Conservation (phyloP, 2,113 vertebrate species). For the Anarrhichthys ocellatus region DNA sequence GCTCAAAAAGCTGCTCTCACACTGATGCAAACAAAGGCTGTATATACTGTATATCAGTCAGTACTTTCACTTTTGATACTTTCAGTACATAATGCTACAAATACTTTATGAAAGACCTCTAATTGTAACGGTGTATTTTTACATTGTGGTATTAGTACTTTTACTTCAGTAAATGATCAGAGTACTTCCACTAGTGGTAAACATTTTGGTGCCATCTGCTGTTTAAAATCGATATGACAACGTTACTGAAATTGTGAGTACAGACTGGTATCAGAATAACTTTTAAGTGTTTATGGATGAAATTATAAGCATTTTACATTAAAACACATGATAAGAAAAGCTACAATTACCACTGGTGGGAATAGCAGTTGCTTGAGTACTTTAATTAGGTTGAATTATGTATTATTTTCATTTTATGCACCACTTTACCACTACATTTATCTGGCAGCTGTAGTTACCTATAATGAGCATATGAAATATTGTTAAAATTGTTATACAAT, state of each 20-base stretch:
- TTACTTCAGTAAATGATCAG: neutral
- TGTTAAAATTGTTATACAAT: too few species aligned
- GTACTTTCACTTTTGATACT: neutral
- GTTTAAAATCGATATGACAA: neutral
- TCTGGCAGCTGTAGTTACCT: too few species aligned
- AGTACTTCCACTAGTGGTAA: neutral
- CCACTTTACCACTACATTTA: neutral
- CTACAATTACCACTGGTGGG: neutral
- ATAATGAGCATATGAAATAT: too few species aligned
- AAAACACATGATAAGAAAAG: neutral
- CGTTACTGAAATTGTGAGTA: neutral
- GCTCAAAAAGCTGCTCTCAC: neutral
- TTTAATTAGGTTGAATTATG: neutral
- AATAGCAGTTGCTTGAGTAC: neutral
- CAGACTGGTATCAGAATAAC: neutral
- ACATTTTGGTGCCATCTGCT: conserved; percentile 21
- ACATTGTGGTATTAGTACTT: neutral
- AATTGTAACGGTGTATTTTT: neutral
- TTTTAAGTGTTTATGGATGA: neutral
- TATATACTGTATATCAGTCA: neutral
- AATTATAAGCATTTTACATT: neutral
- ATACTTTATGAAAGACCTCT: neutral
- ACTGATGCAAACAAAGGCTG: neutral
- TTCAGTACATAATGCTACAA: neutral
- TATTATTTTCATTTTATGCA: neutral